Conservation (phyloP, 2,888 invertebrate genomes). For the Taenaris catops region DNA sequence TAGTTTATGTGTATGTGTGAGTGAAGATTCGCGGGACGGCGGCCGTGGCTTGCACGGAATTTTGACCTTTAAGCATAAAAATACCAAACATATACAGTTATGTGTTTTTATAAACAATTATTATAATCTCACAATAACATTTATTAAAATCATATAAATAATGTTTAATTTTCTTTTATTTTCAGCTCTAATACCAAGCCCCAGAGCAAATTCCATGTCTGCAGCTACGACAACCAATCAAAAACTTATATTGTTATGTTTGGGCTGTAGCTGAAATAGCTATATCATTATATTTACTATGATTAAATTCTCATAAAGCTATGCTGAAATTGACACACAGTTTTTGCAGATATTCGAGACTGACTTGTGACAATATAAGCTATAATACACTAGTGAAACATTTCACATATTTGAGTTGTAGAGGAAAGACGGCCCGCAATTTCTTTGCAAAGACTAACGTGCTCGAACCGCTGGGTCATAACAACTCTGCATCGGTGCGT, state of each 20-base stretch:
- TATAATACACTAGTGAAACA: slow-evolving; percentile 43
- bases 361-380: slow-evolving; percentile 47
- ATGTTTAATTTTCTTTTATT: slow-evolving; percentile 37
- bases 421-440: slow-evolving; percentile 44
- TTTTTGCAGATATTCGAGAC: slow-evolving; percentile 66
- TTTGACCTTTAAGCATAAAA: too few relatives aligned
- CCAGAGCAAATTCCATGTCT: slow-evolving; percentile 66
- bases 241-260: slow-evolving; percentile 31
- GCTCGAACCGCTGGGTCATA: too few relatives aligned
- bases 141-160: not conserved
- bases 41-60: too few relatives aligned
- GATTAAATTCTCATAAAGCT: slow-evolving; percentile 44
- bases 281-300: slow-evolving; percentile 35
- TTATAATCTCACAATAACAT: not conserved
- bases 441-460: too few relatives aligned
- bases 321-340: slow-evolving; percentile 72
- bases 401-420: slow-evolving; percentile 42
- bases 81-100: too few relatives aligned
- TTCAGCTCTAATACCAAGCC: slow-evolving; percentile 45
- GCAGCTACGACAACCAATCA: slow-evolving; percentile 25
- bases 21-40: too few relatives aligned
- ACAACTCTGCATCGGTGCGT: too few relatives aligned
- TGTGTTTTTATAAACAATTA: too few relatives aligned
- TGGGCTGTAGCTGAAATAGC: slow-evolving; percentile 35
- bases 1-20: too few relatives aligned